phyloP scores from a whole-genome alignment of 1,140 invertebrate species.

The Oryzaephilus surinamensis region DNA sequence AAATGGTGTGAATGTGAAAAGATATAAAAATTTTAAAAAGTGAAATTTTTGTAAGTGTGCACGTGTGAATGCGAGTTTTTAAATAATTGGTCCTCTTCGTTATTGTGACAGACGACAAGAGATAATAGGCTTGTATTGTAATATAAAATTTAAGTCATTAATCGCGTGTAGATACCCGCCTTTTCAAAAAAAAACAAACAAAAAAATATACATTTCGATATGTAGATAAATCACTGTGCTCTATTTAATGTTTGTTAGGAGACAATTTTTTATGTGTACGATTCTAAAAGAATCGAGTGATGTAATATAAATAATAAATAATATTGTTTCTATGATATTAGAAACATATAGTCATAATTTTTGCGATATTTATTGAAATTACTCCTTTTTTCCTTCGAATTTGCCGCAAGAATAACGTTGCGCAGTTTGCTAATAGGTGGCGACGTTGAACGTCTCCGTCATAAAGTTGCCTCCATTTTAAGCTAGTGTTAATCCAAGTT shows the following conservation, averaged over 20 bases:
- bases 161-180: constrained; percentile 29
- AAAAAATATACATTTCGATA: constrained; percentile 23
- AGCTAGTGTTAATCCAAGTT: no score
- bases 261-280: constrained; percentile 39
- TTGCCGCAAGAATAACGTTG: no score
- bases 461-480: no score
- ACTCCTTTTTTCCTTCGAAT: no score
- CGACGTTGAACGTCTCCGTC: no score
- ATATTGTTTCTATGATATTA: constrained; percentile 37
- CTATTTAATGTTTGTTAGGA: constrained; percentile 36
- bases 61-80: no score
- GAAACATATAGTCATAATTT: constrained; percentile 38
- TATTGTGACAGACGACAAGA: constrained; percentile 13
- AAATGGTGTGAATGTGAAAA: no score
- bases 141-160: constrained; percentile 19
- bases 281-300: constrained; percentile 37
- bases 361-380: no score
- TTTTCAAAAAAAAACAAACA: no score
- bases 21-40: no score
- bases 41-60: no score
- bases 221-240: constrained; percentile 37
- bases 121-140: constrained; percentile 21
- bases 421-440: no score
- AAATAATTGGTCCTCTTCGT: constrained; percentile 4
- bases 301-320: constrained; percentile 30